These are phyloP conservation scores for Melanotaenia parkinsoni DNA, from an alignment of 2,797 vertebrate species.

Conservation along the genomic window DNA sequence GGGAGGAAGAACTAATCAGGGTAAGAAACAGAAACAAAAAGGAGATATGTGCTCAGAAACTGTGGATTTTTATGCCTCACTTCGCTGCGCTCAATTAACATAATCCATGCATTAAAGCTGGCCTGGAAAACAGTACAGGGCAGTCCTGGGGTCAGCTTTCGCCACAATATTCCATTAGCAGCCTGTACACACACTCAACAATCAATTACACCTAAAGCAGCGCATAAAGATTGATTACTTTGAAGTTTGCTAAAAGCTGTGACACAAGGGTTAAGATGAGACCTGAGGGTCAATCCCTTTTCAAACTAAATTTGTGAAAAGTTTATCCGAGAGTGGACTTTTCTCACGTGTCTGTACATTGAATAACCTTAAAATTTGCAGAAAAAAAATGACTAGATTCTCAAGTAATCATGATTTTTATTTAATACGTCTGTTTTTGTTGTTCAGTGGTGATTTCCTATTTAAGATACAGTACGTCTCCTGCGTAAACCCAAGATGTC, in stretches of 20 bases:
- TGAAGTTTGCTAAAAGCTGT: slow-evolving; percentile 47
- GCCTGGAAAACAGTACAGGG: slow-evolving; percentile 69
- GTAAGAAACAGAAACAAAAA: slow-evolving; percentile 22
- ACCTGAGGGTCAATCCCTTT: slow-evolving; percentile 32
- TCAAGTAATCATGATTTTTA: slow-evolving; percentile 6
- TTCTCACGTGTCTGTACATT: slow-evolving; percentile 2
- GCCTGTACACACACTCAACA: slow-evolving; percentile 59
- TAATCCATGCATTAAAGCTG: slow-evolving; percentile 74
- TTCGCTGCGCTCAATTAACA: slow-evolving; percentile 72
- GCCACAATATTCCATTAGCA: slow-evolving; percentile 70
- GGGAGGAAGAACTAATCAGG: slow-evolving; percentile 35
- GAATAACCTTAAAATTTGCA: not conserved
- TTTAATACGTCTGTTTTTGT: not conserved
- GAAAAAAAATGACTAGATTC: not conserved
- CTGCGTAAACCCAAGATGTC: slow-evolving; percentile 19
- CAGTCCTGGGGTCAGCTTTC: slow-evolving; percentile 65
- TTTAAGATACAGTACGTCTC: not conserved
- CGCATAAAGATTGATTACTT: slow-evolving; percentile 68
- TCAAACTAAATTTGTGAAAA: slow-evolving; percentile 42
- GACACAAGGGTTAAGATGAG: slow-evolving; percentile 56
- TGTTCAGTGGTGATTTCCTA: not conserved
- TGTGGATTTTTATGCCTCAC: slow-evolving; percentile 61
- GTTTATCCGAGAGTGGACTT: slow-evolving; percentile 28
- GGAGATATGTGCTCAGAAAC: slow-evolving; percentile 30
- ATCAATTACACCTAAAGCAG: slow-evolving; percentile 72